A percentile compares a stretch with the other conserved stretches of the same genome.
Evolutionary conservation across 2,113 vertebrate genomes (phyloP).

Genomic region (Hassar affinis): DNA sequence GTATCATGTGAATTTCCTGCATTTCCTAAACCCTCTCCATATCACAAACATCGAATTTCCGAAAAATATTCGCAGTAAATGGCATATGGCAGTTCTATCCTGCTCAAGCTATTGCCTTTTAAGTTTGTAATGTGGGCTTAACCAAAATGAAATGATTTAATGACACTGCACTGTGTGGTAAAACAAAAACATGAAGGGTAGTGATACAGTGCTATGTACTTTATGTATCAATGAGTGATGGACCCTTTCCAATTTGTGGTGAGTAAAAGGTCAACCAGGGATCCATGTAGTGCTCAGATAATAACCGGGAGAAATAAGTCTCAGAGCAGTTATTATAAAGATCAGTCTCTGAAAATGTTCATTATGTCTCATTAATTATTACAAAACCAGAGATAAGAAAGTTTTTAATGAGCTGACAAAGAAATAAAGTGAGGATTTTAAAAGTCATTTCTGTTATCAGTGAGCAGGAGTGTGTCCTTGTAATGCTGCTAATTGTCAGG

Average conservation of each 20-base stretch:
- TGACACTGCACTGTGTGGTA: background rate
- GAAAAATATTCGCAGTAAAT: background rate
- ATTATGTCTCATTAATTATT: constrained; percentile 46
- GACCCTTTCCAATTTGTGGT: background rate
- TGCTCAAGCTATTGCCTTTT: background rate
- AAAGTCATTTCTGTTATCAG: constrained; percentile 45
- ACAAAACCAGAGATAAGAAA: constrained; percentile 34
- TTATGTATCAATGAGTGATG: constrained; percentile 34
- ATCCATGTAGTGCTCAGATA: constrained; percentile 39
- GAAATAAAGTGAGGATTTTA: constrained; percentile 13
- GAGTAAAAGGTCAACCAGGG: constrained; percentile 31
- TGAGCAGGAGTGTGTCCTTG: constrained; percentile 22
- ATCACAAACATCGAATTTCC: background rate
- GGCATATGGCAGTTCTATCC: background rate
- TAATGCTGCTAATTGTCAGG: constrained; percentile 28
- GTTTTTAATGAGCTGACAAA: constrained; percentile 36
- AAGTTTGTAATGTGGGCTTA: background rate
- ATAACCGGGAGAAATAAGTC: constrained; percentile 28
- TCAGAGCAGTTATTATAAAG: constrained; percentile 45
- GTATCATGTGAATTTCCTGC: too few relatives aligned
- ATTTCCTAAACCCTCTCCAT: background rate
- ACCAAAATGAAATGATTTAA: constrained; percentile 23
- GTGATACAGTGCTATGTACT: constrained; percentile 11
- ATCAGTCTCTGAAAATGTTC: constrained; percentile 23
- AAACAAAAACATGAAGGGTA: constrained; percentile 34